phyloP scores from a whole-genome alignment of 2,113 vertebrate species.

The Butorides virescens region DNA sequence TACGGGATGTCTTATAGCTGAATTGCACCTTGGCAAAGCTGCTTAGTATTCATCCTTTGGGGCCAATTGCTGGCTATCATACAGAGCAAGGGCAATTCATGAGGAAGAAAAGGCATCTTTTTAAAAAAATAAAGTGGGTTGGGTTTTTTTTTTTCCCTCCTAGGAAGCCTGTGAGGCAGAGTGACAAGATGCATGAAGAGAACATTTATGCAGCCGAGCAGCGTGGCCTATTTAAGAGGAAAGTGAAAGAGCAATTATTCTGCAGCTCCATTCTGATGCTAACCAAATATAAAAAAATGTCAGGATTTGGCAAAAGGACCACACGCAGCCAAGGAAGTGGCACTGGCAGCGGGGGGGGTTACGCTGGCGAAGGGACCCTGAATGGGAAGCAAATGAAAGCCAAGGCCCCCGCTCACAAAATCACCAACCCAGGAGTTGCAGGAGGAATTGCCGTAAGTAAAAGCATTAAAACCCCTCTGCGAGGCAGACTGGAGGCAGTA shows the following conservation, averaged over 20 bases:
- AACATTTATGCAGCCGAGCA: slow-evolving; percentile 17
- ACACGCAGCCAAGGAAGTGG: slow-evolving; percentile 9
- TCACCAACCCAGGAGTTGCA: neutral
- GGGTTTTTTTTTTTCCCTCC: neutral
- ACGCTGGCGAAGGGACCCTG: neutral
- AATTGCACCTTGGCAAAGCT: slow-evolving; percentile 19
- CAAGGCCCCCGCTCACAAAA: neutral
- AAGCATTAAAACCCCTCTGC: neutral
- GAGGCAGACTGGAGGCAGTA: neutral
- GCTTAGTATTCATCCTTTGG: neutral
- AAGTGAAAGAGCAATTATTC: slow-evolving; percentile 50
- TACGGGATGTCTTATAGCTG: neutral
- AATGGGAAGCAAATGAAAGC: neutral
- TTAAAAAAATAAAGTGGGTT: neutral
- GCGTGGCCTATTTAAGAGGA: slow-evolving; percentile 34
- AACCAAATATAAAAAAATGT: slow-evolving; percentile 5
- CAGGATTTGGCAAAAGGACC: neutral
- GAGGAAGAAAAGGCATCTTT: neutral
- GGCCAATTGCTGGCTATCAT: neutral
- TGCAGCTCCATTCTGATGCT: slow-evolving; percentile 22
- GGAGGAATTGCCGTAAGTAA: neutral
- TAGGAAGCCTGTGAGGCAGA: neutral
- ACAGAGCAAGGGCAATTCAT: slow-evolving; percentile 4
- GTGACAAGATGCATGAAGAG: neutral
- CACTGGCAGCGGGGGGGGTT: neutral